A percentile compares a stretch with the other conserved stretches of the same genome.
Evolutionary conservation across 23 tunicate species (phyloP).

Genomic region (Phallusia fumigata): DNA sequence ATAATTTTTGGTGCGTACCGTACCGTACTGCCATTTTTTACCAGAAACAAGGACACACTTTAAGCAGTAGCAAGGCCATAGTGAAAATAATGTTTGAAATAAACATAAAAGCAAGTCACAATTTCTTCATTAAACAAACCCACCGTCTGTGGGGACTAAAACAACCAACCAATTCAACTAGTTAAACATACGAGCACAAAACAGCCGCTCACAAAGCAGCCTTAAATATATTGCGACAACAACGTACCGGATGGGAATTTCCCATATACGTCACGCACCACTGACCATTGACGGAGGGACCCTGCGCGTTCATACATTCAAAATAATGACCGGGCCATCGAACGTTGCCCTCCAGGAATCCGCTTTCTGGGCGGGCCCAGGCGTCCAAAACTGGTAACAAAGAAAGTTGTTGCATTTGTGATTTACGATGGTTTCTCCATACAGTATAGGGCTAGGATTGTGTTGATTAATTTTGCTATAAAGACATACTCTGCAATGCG

Average conservation of each 20-base stretch:
- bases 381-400: constrained; percentile 55
- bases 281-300: constrained; percentile 31
- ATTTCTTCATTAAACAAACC: too few species aligned
- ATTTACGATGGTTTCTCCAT: neutral
- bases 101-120: too few species aligned
- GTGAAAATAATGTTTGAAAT: too few species aligned
- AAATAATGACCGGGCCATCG: constrained; percentile 67
- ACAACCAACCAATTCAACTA: too few species aligned
- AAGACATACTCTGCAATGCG: neutral
- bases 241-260: constrained; percentile 15
- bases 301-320: constrained; percentile 47
- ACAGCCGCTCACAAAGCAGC: too few species aligned
- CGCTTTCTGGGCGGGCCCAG: constrained; percentile 51
- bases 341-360: constrained; percentile 62
- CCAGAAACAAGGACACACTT: too few species aligned
- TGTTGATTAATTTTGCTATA: neutral
- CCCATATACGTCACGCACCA: constrained; percentile 55
- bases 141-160: too few species aligned
- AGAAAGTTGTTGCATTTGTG: neutral
- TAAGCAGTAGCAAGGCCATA: too few species aligned
- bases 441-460: neutral
- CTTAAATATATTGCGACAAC: neutral
- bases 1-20: too few species aligned
- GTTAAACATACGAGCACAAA: too few species aligned
- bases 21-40: too few species aligned